phyloP scores from a whole-genome alignment of 1,140 invertebrate species.

The Venturia canescens region DNA sequence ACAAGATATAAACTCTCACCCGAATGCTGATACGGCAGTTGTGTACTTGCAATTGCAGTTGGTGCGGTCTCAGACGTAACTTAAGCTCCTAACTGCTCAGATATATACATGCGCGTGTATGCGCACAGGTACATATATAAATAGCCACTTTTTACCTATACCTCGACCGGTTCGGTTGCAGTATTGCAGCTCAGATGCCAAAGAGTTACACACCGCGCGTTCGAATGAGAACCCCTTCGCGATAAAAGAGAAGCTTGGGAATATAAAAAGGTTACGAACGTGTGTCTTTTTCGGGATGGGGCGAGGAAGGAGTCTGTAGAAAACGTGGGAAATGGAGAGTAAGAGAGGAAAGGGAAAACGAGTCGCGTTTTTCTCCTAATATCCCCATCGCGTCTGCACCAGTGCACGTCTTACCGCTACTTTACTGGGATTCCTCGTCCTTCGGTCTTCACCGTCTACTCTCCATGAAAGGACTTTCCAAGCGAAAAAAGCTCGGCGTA shows the following conservation, averaged over 20 bases:
- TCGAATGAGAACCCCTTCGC: background rate
- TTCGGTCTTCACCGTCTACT: background rate
- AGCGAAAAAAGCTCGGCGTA: background rate
- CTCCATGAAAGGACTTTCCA: conserved; percentile 8
- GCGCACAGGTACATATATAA: background rate
- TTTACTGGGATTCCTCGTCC: background rate
- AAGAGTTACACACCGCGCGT: background rate
- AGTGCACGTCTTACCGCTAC: background rate
- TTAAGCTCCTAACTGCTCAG: background rate
- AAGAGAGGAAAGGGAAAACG: background rate
- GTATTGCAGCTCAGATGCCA: background rate
- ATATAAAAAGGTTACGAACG: background rate
- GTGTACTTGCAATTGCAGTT: background rate
- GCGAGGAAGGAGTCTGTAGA: background rate
- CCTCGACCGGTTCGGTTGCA: too few relatives aligned
- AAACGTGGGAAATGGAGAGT: background rate
- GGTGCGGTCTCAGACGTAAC: conserved; percentile 4
- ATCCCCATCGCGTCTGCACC: conserved; percentile 6
- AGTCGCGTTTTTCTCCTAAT: background rate
- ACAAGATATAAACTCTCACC: conserved; percentile 4
- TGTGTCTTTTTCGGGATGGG: background rate
- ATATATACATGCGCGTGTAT: background rate
- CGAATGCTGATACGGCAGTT: background rate
- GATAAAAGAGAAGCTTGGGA: conserved; percentile 10
- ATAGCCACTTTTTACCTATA: background rate